Percentiles rank a stretch among this genome's conserved stretches.
Evolutionary conservation across 2,888 invertebrate species (phyloP).

Genomic region (Eutolmus rufibarbis): DNA sequence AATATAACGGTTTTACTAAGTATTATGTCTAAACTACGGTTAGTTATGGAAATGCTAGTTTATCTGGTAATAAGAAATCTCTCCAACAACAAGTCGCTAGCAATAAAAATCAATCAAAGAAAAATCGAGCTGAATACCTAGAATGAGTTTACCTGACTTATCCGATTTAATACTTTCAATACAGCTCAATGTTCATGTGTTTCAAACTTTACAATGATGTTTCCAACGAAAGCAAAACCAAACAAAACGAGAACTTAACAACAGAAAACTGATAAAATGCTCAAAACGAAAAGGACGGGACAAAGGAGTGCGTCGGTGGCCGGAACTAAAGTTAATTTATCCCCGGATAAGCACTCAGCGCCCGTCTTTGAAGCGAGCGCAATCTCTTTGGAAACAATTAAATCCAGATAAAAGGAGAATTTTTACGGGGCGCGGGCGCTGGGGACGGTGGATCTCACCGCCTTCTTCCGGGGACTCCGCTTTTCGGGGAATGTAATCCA

Average conservation of each 20-base stretch:
- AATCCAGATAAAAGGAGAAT: neutral
- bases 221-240: neutral
- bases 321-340: neutral
- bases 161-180: slow-evolving; percentile 38
- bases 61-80: slow-evolving; percentile 28
- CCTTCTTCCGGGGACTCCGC: neutral
- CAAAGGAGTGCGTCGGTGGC: neutral
- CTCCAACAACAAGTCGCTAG: slow-evolving; percentile 28
- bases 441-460: neutral
- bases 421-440: neutral
- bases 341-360: neutral
- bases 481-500: slow-evolving; percentile 22
- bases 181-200: slow-evolving; percentile 28
- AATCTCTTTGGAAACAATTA: slow-evolving; percentile 16
- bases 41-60: slow-evolving; percentile 13
- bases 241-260: slow-evolving; percentile 2
- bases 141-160: slow-evolving; percentile 33
- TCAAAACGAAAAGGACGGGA: neutral
- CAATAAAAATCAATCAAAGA: slow-evolving; percentile 36
- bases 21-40: slow-evolving; percentile 4
- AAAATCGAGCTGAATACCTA: slow-evolving; percentile 29
- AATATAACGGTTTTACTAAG: slow-evolving; percentile 1
- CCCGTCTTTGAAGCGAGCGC: neutral
- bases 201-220: slow-evolving; percentile 24
- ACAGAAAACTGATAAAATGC: neutral